Percentiles rank a stretch among this genome's conserved stretches.
Conservation (phyloP, 2,797 vertebrate genomes). For the Cyprinella venusta region DNA sequence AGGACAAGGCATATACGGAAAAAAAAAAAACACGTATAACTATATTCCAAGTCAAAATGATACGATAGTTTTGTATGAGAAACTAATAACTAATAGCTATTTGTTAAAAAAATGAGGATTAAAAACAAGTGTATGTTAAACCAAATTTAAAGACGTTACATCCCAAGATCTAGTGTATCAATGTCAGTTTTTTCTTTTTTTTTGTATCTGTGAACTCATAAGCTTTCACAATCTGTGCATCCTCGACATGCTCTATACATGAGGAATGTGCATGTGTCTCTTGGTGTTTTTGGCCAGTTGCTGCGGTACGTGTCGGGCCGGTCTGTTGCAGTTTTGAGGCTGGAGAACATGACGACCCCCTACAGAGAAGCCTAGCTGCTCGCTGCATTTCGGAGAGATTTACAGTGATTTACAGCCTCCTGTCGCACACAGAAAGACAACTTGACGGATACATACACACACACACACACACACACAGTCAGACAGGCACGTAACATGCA, state of each 20-base stretch:
- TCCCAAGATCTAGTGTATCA: conserved; percentile 2
- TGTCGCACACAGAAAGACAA: conserved; percentile 52
- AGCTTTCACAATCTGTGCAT: conserved; percentile 30
- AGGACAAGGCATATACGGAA: neutral
- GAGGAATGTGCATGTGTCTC: conserved; percentile 39
- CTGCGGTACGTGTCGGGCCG: conserved; percentile 37
- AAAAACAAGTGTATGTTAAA: conserved; percentile 23
- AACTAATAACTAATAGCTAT: neutral
- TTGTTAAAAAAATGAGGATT: neutral
- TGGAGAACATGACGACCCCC: conserved; percentile 56
- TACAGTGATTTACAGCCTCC: conserved; percentile 58
- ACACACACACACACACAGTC: conserved; percentile 30
- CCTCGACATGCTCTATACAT: conserved; percentile 45
- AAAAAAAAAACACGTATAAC: neutral
- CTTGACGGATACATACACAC: conserved; percentile 34
- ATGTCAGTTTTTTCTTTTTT: neutral
- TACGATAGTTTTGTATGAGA: neutral
- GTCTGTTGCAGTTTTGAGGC: conserved; percentile 49
- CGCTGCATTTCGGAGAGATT: conserved; percentile 57
- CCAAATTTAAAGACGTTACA: neutral
- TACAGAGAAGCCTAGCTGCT: conserved; percentile 55
- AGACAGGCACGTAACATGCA: neutral
- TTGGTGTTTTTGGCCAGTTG: conserved; percentile 39
- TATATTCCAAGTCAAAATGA: neutral
- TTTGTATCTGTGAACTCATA: conserved; percentile 14